Conservation (phyloP, 2,888 invertebrate genomes). For the Hemithea aestivaria region DNA sequence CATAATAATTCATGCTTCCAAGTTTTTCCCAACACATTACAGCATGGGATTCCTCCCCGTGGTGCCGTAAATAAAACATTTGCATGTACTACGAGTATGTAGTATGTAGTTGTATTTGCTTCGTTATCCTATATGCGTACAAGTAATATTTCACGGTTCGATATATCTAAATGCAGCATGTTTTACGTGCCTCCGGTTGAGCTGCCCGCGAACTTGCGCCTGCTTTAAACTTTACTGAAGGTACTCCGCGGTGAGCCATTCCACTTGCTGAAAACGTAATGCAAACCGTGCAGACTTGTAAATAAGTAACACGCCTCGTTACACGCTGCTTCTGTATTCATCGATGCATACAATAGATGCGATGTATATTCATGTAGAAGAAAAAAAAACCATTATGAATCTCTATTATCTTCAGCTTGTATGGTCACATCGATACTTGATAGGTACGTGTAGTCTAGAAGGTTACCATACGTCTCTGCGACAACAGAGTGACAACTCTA, state of each 20-base stretch:
- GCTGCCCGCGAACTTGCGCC: conserved; percentile 19
- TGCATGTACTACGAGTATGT: too few relatives aligned
- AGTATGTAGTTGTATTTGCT: conserved; percentile 31
- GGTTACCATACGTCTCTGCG: too few relatives aligned
- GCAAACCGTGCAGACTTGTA: not conserved
- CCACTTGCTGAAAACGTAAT: conserved; percentile 8
- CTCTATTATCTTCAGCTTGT: too few relatives aligned
- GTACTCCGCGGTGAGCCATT: not conserved
- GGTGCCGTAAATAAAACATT: conserved; percentile 44
- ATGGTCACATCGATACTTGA: too few relatives aligned
- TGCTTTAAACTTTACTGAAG: conserved; percentile 20
- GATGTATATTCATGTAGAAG: too few relatives aligned
- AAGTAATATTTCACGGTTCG: conserved; percentile 54
- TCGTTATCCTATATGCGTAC: conserved; percentile 43
- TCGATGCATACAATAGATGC: too few relatives aligned
- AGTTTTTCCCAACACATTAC: conserved; percentile 33
- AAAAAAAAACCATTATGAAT: too few relatives aligned
- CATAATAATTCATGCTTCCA: conserved; percentile 19
- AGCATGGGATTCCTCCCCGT: conserved; percentile 37
- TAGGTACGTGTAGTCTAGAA: too few relatives aligned
- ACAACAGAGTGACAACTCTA: too few relatives aligned
- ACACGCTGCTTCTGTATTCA: too few relatives aligned
- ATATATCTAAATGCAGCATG: conserved; percentile 53
- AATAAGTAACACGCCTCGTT: too few relatives aligned
- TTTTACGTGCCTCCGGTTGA: conserved; percentile 47